A percentile compares a stretch with the other conserved stretches of the same genome.
These are phyloP conservation scores for Drosophila rufa DNA, from an alignment of 1,140 invertebrate species.

Conservation along the genomic window DNA sequence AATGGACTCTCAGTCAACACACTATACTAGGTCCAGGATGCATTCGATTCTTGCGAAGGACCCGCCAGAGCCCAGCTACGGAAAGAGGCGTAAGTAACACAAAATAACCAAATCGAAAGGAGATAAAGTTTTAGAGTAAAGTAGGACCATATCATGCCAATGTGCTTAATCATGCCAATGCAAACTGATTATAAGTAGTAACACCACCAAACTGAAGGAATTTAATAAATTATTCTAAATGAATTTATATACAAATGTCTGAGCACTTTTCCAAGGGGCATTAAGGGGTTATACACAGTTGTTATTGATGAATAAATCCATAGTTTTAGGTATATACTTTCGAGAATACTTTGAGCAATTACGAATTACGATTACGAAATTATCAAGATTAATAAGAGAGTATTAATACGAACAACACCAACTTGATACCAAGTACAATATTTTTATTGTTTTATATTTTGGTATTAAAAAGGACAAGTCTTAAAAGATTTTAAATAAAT, in stretches of 20 bases:
- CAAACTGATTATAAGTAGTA: slow-evolving; percentile 29
- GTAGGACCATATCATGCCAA: slow-evolving; percentile 20
- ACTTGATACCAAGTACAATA: too few relatives aligned
- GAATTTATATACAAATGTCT: slow-evolving; percentile 30
- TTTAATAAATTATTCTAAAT: slow-evolving; percentile 25
- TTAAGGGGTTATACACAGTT: not conserved
- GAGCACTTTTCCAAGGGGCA: not conserved
- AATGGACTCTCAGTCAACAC: slow-evolving; percentile 18
- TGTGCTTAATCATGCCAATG: slow-evolving; percentile 65
- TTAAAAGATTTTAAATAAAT: too few relatives aligned
- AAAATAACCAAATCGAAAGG: not conserved
- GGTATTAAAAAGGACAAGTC: too few relatives aligned
- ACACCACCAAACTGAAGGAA: slow-evolving; percentile 42
- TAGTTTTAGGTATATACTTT: not conserved
- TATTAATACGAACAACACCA: too few relatives aligned
- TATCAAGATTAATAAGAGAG: too few relatives aligned
- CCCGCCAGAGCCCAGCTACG: slow-evolving; percentile 11
- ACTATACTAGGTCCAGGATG: slow-evolving; percentile 19
- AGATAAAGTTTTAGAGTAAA: slow-evolving; percentile 2
- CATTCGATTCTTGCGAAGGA: slow-evolving; percentile 7
- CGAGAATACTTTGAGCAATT: too few relatives aligned
- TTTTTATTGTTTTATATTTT: too few relatives aligned
- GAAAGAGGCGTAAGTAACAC: not conserved
- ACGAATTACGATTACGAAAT: too few relatives aligned
- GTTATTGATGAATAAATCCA: not conserved